Evolutionary conservation across 2,888 invertebrate species (phyloP).

Genomic region (Argyresthia goedartella): DNA sequence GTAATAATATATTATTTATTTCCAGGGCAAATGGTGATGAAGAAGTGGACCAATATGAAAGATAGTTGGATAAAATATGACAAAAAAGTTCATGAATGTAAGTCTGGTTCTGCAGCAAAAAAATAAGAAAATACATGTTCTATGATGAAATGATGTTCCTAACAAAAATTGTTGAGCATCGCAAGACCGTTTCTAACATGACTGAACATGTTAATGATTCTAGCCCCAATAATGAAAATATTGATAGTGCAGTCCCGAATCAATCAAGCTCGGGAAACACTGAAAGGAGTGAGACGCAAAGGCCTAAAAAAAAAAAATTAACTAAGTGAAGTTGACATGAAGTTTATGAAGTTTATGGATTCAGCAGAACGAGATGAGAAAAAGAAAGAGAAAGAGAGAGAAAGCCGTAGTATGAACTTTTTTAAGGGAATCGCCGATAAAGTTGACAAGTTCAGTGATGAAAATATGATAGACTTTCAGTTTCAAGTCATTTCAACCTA

Average conservation of each 20-base stretch:
- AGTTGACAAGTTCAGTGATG: too few species aligned
- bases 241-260: slow-evolving; percentile 16
- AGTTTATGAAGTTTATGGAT: slow-evolving; percentile 16
- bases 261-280: slow-evolving; percentile 15
- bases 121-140: too few species aligned
- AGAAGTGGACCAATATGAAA: too few species aligned
- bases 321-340: slow-evolving; percentile 15
- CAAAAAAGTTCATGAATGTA: slow-evolving; percentile 13
- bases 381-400: too few species aligned
- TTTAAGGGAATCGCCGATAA: slow-evolving; percentile 16
- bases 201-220: slow-evolving; percentile 15
- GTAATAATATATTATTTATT: too few species aligned
- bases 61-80: slow-evolving; percentile 13
- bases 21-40: too few species aligned
- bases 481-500: too few species aligned
- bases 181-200: slow-evolving; percentile 17
- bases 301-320: slow-evolving; percentile 13
- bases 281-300: slow-evolving; percentile 15
- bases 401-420: slow-evolving; percentile 17
- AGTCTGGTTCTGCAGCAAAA: slow-evolving; percentile 12
- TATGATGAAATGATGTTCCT: too few species aligned
- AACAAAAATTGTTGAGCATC: slow-evolving; percentile 11
- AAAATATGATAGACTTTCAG: too few species aligned
- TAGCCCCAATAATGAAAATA: slow-evolving; percentile 15
- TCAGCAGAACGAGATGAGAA: slow-evolving; percentile 15